Base-by-base conservation (phyloP, 2,797 vertebrate species). In the Ctenopoma kingsleyae region DNA sequence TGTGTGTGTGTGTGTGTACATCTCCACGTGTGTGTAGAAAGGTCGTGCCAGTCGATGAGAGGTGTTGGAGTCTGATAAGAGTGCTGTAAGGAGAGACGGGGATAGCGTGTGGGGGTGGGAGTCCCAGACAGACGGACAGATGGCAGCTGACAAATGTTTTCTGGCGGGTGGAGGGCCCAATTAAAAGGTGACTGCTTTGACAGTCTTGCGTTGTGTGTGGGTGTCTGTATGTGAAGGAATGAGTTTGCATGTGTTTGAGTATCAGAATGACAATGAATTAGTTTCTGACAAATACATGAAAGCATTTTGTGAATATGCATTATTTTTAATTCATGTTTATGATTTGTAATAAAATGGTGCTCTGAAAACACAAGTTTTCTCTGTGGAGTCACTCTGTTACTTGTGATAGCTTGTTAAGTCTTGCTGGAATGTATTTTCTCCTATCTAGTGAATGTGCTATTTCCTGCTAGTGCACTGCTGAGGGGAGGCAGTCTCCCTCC, bases 61-160 rank as follows among this genome's bases (percentile, higher is more conserved):
- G 82, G 90, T 92, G 93, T 91, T 82, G 67, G 63, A 80, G 82
- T 82, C 83, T 90, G 91, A 93, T 94, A 93, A 92, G 83, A 86
- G 91, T 85, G 85, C 83, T 78, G 85, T 81, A 85, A 87, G 69
- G 38, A 49, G 74, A 80, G 82, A 85, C 61, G 20, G 63, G 50
- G 74, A 68, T 69, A 38, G 63, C 36, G 38, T 46, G 63, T 50
- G 52, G 27, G 2, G 8, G 17, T 44, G 63, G 43, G 3, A n/a
- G 68, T 62, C 67, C 83, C 84, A 93, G 91, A 91, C 90, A 89
- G 89, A 91, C 80, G 67, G 91, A 93, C 93, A 94, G 89, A 93
- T 94, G 93, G 92, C 89, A 91, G 91, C 89, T 93, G 90, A 93
- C 89, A 95, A 94, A 94, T 93, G 90, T 90, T 89, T 88, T 88